Percentiles rank a stretch among this genome's conserved stretches.
Evolutionary conservation across 1,140 invertebrate species (phyloP).

Genomic region (Limonius californicus): DNA sequence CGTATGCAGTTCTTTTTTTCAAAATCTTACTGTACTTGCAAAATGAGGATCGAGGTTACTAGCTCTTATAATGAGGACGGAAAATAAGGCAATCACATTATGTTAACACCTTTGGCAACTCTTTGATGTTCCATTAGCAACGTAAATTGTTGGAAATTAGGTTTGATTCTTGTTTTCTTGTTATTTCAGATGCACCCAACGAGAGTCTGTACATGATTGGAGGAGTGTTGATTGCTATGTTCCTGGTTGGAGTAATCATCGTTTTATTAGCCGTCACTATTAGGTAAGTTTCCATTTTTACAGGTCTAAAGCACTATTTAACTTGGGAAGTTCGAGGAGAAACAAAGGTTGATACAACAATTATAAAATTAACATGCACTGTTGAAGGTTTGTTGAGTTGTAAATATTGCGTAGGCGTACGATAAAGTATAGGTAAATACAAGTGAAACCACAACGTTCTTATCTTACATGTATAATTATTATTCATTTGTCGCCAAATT

Average conservation of each 20-base stretch:
- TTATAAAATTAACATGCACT: no score
- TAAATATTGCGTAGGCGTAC: not conserved
- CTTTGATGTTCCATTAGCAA: not conserved
- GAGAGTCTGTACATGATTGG: slow-evolving; percentile 76
- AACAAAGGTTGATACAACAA: no score
- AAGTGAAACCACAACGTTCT: not conserved
- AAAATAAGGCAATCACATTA: not conserved
- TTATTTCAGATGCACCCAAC: slow-evolving; percentile 68
- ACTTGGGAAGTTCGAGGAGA: not conserved
- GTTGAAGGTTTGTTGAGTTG: no score
- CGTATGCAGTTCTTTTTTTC: no score
- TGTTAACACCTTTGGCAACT: not conserved
- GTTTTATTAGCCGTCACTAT: slow-evolving; percentile 72
- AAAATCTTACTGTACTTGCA: no score
- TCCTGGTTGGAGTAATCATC: slow-evolving; percentile 71
- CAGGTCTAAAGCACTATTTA: not conserved
- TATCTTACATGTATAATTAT: not conserved
- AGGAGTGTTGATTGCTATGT: slow-evolving; percentile 74
- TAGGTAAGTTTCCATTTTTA: slow-evolving; percentile 59
- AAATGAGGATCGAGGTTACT: no score
- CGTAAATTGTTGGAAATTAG: not conserved
- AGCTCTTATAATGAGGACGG: no score
- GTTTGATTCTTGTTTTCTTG: slow-evolving; percentile 8
- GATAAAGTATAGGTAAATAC: not conserved
- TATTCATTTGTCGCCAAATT: not conserved